Conservation (phyloP, 2,888 invertebrate genomes). For the Tetragonula carbonaria region DNA sequence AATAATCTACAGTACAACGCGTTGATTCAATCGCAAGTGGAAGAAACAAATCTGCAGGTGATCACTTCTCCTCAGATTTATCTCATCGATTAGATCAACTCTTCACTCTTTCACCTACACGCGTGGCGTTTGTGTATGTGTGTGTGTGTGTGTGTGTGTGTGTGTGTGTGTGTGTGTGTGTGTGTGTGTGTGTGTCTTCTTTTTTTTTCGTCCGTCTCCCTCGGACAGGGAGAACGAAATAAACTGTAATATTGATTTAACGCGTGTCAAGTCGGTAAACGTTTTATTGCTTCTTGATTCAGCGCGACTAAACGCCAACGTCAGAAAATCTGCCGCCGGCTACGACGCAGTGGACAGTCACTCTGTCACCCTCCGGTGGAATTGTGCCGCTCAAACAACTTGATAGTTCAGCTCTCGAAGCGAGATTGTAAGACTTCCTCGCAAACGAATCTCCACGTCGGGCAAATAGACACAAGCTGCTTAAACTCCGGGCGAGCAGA, state of each 20-base stretch:
- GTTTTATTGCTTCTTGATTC: slow-evolving; percentile 25
- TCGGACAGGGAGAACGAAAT: not conserved
- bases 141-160: not conserved
- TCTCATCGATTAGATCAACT: not conserved
- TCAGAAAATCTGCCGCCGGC: slow-evolving; percentile 3
- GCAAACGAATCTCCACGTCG: slow-evolving; percentile 53
- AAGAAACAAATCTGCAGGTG: not conserved
- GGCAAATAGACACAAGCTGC: slow-evolving; percentile 60
- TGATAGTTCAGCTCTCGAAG: slow-evolving; percentile 52
- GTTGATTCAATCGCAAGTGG: not conserved
- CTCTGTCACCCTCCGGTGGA: slow-evolving; percentile 31
- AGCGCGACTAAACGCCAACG: slow-evolving; percentile 34
- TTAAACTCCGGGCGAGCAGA: slow-evolving; percentile 57
- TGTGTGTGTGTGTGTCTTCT: not conserved
- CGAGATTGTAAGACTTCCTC: slow-evolving; percentile 51
- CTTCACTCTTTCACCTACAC: not conserved
- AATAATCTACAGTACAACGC: not conserved
- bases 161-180: no score
- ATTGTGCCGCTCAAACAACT: slow-evolving; percentile 50
- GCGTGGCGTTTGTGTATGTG: no score
- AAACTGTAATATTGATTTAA: slow-evolving; percentile 10
- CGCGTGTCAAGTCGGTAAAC: slow-evolving; percentile 8
- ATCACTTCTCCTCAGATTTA: not conserved
- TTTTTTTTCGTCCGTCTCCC: no score
- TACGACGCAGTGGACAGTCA: slow-evolving; percentile 24